Conservation (phyloP, 1,140 invertebrate genomes). For the Heliconius hewitsoni region DNA sequence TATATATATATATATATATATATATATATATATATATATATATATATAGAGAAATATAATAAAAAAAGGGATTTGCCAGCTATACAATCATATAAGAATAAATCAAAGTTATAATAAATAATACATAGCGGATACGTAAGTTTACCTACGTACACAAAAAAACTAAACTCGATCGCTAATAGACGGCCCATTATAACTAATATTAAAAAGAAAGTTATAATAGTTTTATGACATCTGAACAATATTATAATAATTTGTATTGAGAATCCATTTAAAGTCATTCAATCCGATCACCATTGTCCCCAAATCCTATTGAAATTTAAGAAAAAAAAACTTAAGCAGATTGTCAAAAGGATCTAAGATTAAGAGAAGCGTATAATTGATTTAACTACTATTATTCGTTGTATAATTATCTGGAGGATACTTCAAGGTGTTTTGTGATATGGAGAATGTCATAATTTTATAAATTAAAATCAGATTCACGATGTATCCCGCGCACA, state of each 20-base stretch:
- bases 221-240: neutral
- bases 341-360: conserved; percentile 3
- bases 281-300: neutral
- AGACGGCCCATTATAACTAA: neutral
- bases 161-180: neutral
- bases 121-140: neutral
- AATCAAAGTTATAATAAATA: too few species aligned
- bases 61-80: too few species aligned
- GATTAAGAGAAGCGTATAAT: conserved; percentile 10
- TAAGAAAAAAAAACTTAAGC: neutral
- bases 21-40: too few species aligned
- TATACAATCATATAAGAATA: too few species aligned
- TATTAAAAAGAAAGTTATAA: neutral
- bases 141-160: neutral
- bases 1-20: too few species aligned
- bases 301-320: neutral
- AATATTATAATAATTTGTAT: neutral
- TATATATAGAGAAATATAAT: too few species aligned
- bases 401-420: neutral
- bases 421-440: neutral
- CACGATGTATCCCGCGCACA: too few species aligned
- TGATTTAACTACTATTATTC: conserved; percentile 9
- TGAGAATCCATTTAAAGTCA: neutral
- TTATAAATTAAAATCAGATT: too few species aligned
- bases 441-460: neutral